These are phyloP conservation scores for Chiloscyllium plagiosum DNA, from an alignment of 2,113 vertebrate species.

Conservation along the genomic window DNA sequence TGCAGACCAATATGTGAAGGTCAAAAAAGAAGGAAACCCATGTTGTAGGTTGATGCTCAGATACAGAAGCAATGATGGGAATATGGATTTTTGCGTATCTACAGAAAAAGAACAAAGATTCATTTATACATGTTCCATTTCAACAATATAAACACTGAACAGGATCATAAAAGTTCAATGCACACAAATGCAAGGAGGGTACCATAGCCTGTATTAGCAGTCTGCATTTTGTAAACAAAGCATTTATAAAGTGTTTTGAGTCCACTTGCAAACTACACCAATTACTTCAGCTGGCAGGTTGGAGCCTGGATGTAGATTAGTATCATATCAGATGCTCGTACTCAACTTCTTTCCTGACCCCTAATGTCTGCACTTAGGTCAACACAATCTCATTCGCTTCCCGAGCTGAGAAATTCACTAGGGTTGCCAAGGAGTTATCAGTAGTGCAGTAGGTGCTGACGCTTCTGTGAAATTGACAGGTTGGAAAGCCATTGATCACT, in stretches of 20 bases:
- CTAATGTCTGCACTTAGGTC: not conserved
- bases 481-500: too few relatives aligned
- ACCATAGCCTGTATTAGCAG: not conserved
- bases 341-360: not conserved
- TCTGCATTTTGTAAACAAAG: not conserved
- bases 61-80: slow-evolving; percentile 97
- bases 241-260: not conserved
- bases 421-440: too few relatives aligned
- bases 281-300: not conserved
- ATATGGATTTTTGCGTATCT: slow-evolving; percentile 99
- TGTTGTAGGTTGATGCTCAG: slow-evolving; percentile 96
- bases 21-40: slow-evolving; percentile 99
- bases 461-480: too few relatives aligned
- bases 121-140: slow-evolving; percentile 39
- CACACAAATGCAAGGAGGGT: not conserved
- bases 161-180: not conserved
- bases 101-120: slow-evolving; percentile 50
- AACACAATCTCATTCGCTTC: not conserved
- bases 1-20: slow-evolving; percentile 98
- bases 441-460: too few relatives aligned
- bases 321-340: not conserved
- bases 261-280: not conserved
- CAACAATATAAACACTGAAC: not conserved
- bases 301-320: not conserved
- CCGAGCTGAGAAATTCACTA: too few relatives aligned